These are phyloP conservation scores for Liasis olivaceus DNA, from an alignment of 2,797 vertebrate species.

Conservation along the genomic window DNA sequence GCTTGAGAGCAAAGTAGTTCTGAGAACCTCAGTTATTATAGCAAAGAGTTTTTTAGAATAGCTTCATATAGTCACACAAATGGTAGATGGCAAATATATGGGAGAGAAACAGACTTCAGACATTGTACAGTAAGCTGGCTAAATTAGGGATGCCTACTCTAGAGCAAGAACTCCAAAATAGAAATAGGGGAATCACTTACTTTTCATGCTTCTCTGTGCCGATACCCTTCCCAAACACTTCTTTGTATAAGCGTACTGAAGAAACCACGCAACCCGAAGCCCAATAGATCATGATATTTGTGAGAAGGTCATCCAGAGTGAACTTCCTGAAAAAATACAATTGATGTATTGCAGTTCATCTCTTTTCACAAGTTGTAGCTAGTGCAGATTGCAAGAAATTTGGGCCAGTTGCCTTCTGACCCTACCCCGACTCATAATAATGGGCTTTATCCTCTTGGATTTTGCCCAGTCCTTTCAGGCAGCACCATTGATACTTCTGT, in stretches of 20 bases:
- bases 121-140: neutral
- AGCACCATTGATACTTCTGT: neutral
- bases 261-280: slow-evolving; percentile 67
- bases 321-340: slow-evolving; percentile 68
- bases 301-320: slow-evolving; percentile 77
- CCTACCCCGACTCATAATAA: neutral
- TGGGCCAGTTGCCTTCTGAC: neutral
- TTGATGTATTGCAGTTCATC: neutral
- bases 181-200: slow-evolving; percentile 55
- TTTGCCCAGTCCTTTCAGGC: neutral
- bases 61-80: neutral
- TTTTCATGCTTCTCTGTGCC: slow-evolving; percentile 59
- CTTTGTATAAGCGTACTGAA: slow-evolving; percentile 78
- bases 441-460: neutral
- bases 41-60: neutral
- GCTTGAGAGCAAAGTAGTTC: too few relatives aligned
- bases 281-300: slow-evolving; percentile 82
- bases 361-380: neutral
- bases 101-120: neutral
- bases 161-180: slow-evolving; percentile 1
- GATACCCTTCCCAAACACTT: slow-evolving; percentile 40
- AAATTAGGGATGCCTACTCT: too few relatives aligned
- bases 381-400: neutral
- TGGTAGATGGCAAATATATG: neutral
- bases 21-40: neutral